Evolutionary conservation across 2,113 vertebrate genomes (phyloP).

Genomic region (Sitta europaea): DNA sequence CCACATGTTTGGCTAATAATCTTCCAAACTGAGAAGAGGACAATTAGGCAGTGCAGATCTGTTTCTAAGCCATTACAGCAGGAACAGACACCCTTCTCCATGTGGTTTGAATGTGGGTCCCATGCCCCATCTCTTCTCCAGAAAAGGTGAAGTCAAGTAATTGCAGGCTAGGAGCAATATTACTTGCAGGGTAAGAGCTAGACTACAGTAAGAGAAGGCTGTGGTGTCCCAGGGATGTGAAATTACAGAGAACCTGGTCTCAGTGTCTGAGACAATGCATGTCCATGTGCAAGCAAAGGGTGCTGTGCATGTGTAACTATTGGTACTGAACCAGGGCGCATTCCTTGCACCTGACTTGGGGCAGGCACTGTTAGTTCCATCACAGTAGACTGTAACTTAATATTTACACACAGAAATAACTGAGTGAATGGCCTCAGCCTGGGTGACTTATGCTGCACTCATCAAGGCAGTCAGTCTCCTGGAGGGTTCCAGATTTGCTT

Average conservation of each 20-base stretch:
- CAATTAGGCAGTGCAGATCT: neutral
- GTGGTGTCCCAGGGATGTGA: neutral
- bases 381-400: slow-evolving; percentile 47
- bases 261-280: neutral
- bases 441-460: slow-evolving; percentile 50
- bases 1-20: neutral
- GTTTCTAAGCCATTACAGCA: neutral
- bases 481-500: slow-evolving; percentile 31
- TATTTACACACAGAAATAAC: slow-evolving; percentile 57
- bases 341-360: slow-evolving; percentile 32
- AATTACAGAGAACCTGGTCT: neutral
- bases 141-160: neutral
- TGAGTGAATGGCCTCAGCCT: slow-evolving; percentile 20
- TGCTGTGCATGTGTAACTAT: neutral
- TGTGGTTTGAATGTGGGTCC: neutral
- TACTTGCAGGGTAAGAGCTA: neutral
- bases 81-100: neutral
- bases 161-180: neutral
- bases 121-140: neutral
- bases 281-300: neutral
- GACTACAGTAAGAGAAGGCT: neutral
- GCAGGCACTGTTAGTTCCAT: slow-evolving; percentile 54
- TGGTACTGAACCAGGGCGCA: neutral
- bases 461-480: slow-evolving; percentile 51
- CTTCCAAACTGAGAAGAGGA: neutral